Evolutionary conservation across 2,113 vertebrate genomes (phyloP).

Genomic region (Eulacestoma nigropectus): DNA sequence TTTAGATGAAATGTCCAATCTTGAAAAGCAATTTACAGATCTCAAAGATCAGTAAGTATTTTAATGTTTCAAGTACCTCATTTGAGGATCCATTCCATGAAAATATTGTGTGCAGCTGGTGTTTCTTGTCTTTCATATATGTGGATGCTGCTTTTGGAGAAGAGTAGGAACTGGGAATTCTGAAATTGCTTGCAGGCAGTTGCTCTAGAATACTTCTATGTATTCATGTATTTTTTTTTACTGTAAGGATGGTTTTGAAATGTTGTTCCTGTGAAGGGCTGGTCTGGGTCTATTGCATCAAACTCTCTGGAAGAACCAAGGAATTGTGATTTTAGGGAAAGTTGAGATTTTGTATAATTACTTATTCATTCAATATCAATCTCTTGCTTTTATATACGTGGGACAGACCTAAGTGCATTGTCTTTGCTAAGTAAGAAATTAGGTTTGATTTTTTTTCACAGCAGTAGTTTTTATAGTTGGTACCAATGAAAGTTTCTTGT

Average conservation of each 20-base stretch:
- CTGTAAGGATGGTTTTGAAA: neutral
- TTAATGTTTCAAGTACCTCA: neutral
- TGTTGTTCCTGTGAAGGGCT: neutral
- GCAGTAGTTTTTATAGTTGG: neutral
- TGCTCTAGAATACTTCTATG: neutral
- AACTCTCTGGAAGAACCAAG: neutral
- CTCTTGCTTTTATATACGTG: neutral
- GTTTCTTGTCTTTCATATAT: neutral
- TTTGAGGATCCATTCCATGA: neutral
- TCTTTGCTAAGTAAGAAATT: neutral
- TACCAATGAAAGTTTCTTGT: neutral
- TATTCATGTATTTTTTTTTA: neutral
- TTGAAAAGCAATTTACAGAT: constrained; percentile 99
- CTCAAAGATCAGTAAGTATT: constrained; percentile 96
- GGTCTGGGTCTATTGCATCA: neutral
- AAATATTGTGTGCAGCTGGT: neutral
- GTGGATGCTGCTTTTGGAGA: neutral
- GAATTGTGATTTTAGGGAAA: neutral
- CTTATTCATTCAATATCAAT: neutral
- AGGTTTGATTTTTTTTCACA: accelerated
- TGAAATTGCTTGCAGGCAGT: neutral
- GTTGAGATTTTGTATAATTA: neutral
- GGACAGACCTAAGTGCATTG: neutral
- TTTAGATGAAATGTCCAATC: constrained; percentile 97
- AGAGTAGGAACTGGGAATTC: neutral